Conservation (phyloP, 2,797 vertebrate genomes). For the Mergus octosetaceus region DNA sequence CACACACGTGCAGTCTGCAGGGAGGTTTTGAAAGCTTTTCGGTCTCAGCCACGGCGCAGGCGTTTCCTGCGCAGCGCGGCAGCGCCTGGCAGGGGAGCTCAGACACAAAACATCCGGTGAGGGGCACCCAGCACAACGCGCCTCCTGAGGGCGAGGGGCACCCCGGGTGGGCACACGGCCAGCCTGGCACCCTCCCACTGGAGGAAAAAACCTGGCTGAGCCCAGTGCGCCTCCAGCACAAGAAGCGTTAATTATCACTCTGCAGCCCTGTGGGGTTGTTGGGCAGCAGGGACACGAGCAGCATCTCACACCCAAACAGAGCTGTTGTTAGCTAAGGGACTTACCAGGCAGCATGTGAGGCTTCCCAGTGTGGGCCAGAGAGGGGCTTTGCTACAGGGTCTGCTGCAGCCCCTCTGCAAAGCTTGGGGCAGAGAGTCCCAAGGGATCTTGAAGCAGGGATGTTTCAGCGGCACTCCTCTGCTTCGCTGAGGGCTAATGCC, state of each 20-base stretch:
- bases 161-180: background rate
- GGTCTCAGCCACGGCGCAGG: fast-evolving
- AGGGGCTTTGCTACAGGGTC: background rate
- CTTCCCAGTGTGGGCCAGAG: fast-evolving
- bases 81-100: background rate
- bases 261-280: background rate
- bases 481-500: background rate
- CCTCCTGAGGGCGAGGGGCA: background rate
- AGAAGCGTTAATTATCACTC: background rate
- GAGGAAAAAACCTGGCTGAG: background rate
- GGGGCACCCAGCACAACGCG: background rate
- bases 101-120: background rate
- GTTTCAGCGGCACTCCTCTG: too few species aligned
- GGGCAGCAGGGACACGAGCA: background rate
- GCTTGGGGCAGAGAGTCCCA: too few species aligned
- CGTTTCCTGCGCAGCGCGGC: background rate
- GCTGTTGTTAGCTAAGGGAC: background rate
- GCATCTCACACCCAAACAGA: background rate
- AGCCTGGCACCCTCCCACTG: background rate
- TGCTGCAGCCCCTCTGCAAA: background rate
- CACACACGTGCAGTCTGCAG: fast-evolving
- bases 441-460: background rate
- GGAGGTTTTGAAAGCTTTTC: background rate
- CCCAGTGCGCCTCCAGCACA: background rate
- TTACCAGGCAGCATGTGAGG: background rate